These are phyloP conservation scores for Gadus chalcogrammus DNA, from an alignment of 2,113 vertebrate genomes.

Conservation along the genomic window DNA sequence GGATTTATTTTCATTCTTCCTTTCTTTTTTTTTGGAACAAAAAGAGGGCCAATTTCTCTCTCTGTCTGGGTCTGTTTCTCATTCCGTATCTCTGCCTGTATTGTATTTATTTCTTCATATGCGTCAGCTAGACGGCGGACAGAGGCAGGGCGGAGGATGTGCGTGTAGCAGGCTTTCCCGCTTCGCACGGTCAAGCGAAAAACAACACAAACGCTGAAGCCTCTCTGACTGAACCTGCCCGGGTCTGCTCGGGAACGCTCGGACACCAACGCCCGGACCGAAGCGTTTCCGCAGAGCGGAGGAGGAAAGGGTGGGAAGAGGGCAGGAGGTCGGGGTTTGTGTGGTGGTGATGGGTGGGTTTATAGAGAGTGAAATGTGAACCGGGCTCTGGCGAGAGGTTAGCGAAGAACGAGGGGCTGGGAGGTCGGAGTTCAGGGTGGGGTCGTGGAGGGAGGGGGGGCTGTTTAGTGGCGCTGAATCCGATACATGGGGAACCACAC, in stretches of 20 bases:
- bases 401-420: slow-evolving; percentile 20
- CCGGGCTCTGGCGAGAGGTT: slow-evolving; percentile 39
- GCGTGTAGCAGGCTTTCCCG: no score
- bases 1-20: slow-evolving; percentile 34
- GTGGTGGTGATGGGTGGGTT: slow-evolving; percentile 51
- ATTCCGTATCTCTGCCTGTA: no score
- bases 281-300: slow-evolving; percentile 20
- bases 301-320: neutral
- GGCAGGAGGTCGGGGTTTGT: neutral
- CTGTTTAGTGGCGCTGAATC: slow-evolving; percentile 2
- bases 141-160: no score
- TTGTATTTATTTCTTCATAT: no score
- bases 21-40: neutral
- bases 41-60: neutral
- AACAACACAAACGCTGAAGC: slow-evolving; percentile 15
- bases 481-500: no score
- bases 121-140: no score
- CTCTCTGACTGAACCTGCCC: slow-evolving; percentile 7
- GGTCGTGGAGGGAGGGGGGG: slow-evolving; percentile 33
- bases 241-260: neutral
- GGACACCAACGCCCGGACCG: slow-evolving; percentile 15
- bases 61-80: neutral
- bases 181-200: slow-evolving; percentile 22
- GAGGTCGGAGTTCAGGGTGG: slow-evolving; percentile 57
- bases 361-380: slow-evolving; percentile 62